Evolutionary conservation across 2,113 vertebrate genomes (phyloP), one percentile per base, ranked within the genome.

Genomic region (Cathartes aura): DNA sequence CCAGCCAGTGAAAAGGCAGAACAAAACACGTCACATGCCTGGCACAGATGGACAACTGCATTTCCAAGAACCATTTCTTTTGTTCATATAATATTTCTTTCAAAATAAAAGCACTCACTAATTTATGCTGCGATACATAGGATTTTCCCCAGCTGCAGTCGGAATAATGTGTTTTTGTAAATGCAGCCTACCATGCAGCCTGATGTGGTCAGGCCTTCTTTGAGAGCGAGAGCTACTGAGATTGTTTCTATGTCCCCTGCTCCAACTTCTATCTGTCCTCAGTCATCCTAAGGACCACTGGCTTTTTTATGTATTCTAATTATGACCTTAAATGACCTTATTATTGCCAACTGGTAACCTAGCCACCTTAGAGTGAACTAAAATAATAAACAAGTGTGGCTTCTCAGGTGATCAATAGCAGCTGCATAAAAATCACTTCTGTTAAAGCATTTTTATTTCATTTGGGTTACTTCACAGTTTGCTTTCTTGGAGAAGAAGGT

Each of bases 221-320:
- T 6, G 26, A 53, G 15, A 67, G 24, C 8, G 1, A 22, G 7
- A 76, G 27, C 32, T 24, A 10, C 17, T 12, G 20, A 27, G 10
- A 15, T 4, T 3, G 10, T 4, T 9, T 27, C 47, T 10, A 1
- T 5, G 2, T 24, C 15, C 24, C 40, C 38, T 13, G 26, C 52
- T 4, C 23, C 32, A 48, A 12, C 21, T 84, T 74, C 29, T 9
- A 38, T 29, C 10, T 38, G 15, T 21, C 38, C 52, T 52, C 60
- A 43, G 3, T 3, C 13, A 11, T 11, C 42, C 47, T 14, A 16
- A 15, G n/a, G 34, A 26, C 29, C 27, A 23, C 3, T n/a, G 11
- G 23, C 15, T 75, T 74, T 66, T 27, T 15, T 23, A 27, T n/a
- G 12, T 14, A 50, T 78, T 60, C 66, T 40, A 50, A 56, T 62